Evolutionary conservation across 1,140 invertebrate species (phyloP), one percentile per base, ranked within the genome.

Genomic region (Orchesella cincta): DNA sequence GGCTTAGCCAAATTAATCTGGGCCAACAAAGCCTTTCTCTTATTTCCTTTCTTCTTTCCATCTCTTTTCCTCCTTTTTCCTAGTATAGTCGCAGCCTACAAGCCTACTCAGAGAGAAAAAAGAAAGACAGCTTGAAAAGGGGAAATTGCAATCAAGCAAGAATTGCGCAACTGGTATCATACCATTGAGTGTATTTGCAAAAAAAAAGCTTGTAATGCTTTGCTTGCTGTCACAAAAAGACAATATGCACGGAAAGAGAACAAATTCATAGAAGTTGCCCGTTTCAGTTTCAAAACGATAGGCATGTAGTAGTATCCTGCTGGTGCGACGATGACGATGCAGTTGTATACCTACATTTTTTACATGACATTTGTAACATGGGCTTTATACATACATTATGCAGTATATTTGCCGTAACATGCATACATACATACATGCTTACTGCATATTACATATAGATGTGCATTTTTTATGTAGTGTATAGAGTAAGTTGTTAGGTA

Each of bases 1-100:
- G 62, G 62, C 62, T 67, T 67, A 67, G 62, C 62, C 62, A 67
- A 67, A 67, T 67, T 67, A 67, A 67, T 67, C 62, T 67, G 62
- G 62, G 62, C 62, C 62, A 67, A 67, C 62, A 67, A 33, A 67
- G 31, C 26, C 12, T 29, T 33, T 33, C 33, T 67, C 31, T 67
- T 67, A 14, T 16, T 33, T 29, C 5, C 29, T 31, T 67, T 67
- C 31, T n/a, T 67, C 23, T 67, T 33, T 67, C 3, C n/a, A n/a
- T n/a, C n/a, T n/a, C n/a, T n/a, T n/a, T n/a, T n/a, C n/a, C n/a
- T n/a, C n/a, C n/a, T n/a, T n/a, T n/a, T n/a, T n/a, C n/a, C n/a
- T n/a, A n/a, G n/a, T n/a, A n/a, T n/a, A n/a, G n/a, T n/a, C n/a
- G n/a, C n/a, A n/a, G n/a, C n/a, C n/a, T n/a, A n/a, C n/a, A n/a